Evolutionary conservation across 2,113 vertebrate species (phyloP), one percentile per base, ranked within the genome.

Genomic region (Laticauda laticaudata): DNA sequence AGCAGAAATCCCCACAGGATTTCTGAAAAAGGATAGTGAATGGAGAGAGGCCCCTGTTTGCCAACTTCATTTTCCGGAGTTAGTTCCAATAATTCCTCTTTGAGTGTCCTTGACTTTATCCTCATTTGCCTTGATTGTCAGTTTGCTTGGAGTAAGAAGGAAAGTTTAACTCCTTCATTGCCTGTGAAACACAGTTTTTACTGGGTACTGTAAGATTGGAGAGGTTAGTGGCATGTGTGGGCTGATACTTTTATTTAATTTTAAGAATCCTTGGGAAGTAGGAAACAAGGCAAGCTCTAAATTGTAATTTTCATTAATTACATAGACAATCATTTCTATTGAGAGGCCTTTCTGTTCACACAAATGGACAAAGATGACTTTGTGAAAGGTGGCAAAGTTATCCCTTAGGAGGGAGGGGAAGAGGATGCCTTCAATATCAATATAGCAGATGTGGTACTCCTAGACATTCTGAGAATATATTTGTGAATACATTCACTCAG

Each of bases 1-100:
- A 90, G 29, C 51, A 75, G 94, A 91, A 95, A 94, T 92, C 95
- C 90, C 93, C 56, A 34, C 48, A 94, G n/a, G 91, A 94, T 91
- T 96, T 93, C 95, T 87, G 87, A 88, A 87, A 87, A 93, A 55
- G 92, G 92, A 93, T 87, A 87, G 81, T 86, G 81, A 64, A 93
- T 48, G 45, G 92, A 90, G 89, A 93, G 88, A 94, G 91, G 93
- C 2, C 95, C 91, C 95, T 94, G 88, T 92, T 96, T 55, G 94
- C 91, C 90, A 85, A 93, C 94, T 96, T 95, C 94, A 75, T 95
- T 96, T 96, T 96, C 96, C 97, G 96, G 93, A 95, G 91, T 92
- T 69, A 89, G 93, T 93, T 92, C 94, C 92, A 92, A 29, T 93
- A 96, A 95, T 96, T 96, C 93, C 93, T 89, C 86, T 95, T 86